Evolutionary conservation across 2,888 invertebrate species (phyloP).

Genomic region (Lampropteryx suffumata): DNA sequence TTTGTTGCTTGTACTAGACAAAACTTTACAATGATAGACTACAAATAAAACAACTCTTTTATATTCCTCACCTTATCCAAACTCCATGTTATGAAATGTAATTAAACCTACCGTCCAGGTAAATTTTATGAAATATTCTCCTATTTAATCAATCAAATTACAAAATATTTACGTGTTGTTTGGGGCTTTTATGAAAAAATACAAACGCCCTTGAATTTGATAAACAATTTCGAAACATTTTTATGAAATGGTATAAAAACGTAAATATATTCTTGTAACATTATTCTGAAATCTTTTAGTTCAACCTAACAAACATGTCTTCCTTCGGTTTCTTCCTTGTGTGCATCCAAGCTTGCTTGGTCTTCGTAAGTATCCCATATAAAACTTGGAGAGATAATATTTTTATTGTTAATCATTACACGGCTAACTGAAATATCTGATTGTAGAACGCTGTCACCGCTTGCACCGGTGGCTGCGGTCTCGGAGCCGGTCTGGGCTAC

Average conservation of each 20-base stretch:
- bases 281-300: slow-evolving; percentile 24
- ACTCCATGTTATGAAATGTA: not conserved
- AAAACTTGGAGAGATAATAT: too few relatives aligned
- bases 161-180: slow-evolving; percentile 15
- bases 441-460: slow-evolving; percentile 17
- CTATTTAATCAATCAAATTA: slow-evolving; percentile 8
- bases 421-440: not conserved
- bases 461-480: slow-evolving; percentile 1
- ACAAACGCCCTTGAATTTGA: slow-evolving; percentile 15
- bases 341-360: slow-evolving; percentile 37
- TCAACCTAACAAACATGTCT: slow-evolving; percentile 30
- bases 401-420: too few relatives aligned
- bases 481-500: slow-evolving; percentile 5
- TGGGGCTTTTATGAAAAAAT: not conserved
- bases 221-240: slow-evolving; percentile 13
- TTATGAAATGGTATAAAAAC: slow-evolving; percentile 22
- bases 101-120: not conserved
- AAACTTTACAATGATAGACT: slow-evolving; percentile 16
- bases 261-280: not conserved
- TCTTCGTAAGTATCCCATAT: slow-evolving; percentile 36
- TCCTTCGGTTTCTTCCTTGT: slow-evolving; percentile 26
- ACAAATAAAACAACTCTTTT: not conserved
- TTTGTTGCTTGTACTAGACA: slow-evolving; percentile 20
- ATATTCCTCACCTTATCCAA: slow-evolving; percentile 12
- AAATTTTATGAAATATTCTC: not conserved